Conservation (phyloP, 2,113 vertebrate species). For the Lamprologus callipterus region DNA sequence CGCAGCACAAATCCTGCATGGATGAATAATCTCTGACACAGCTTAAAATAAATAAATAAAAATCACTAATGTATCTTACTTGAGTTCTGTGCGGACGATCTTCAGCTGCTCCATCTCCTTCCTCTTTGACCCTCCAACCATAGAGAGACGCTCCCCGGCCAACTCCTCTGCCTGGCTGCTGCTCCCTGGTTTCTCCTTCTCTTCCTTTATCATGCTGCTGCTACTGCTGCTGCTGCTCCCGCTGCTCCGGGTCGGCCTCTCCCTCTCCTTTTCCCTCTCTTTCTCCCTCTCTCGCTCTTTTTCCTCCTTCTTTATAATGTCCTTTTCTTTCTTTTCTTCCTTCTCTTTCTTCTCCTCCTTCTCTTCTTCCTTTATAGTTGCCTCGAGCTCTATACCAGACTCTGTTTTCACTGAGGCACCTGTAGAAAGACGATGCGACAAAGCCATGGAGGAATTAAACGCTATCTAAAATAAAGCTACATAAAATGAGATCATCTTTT, state of each 20-base stretch:
- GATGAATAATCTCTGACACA: neutral
- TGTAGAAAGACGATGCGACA: neutral
- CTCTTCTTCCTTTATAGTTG: conserved; percentile 77
- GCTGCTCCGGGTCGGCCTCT: conserved; percentile 72
- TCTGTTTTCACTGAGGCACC: conserved; percentile 64
- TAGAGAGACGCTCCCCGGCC: conserved; percentile 50
- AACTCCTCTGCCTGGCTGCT: conserved; percentile 67
- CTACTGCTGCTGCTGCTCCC: conserved; percentile 12
- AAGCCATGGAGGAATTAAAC: neutral
- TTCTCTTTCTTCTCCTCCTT: conserved; percentile 81
- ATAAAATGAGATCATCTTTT: neutral
- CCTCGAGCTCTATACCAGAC: conserved; percentile 66
- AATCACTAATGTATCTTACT: conserved; percentile 68
- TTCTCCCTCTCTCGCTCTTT: conserved; percentile 76
- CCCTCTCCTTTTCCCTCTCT: conserved; percentile 72
- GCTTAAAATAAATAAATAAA: neutral
- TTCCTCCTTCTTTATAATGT: conserved; percentile 78
- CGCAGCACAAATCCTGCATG: neutral
- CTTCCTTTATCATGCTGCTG: conserved; percentile 60
- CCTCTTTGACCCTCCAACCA: conserved; percentile 71
- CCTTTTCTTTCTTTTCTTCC: conserved; percentile 77
- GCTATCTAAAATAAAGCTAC: neutral
- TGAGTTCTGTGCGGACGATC: conserved; percentile 81
- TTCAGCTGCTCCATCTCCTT: conserved; percentile 91
- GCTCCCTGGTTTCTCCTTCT: conserved; percentile 61